These are phyloP conservation scores for Glaucopsyche alexis DNA, from an alignment of 2,888 invertebrate species.

Conservation along the genomic window DNA sequence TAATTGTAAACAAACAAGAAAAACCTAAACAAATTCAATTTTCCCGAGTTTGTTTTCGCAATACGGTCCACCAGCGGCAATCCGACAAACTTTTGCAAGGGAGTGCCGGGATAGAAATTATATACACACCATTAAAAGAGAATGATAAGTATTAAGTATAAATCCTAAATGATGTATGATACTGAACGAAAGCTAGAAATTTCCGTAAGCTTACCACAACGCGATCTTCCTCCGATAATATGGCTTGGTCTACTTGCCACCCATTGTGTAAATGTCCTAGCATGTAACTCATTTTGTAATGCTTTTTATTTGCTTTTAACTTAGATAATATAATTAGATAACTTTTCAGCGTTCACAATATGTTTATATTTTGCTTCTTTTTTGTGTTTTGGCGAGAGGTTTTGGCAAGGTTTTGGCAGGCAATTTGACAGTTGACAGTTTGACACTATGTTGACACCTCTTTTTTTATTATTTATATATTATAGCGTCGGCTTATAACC, in stretches of 20 bases:
- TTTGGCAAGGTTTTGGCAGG: too few relatives aligned
- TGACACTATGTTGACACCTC: too few relatives aligned
- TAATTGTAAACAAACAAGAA: too few relatives aligned
- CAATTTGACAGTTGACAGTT: too few relatives aligned
- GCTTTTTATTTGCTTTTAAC: not conserved
- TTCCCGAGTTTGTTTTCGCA: too few relatives aligned
- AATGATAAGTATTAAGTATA: not conserved
- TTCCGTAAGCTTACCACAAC: slow-evolving; percentile 88
- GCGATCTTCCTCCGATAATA: slow-evolving; percentile 98
- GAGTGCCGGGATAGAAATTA: too few relatives aligned
- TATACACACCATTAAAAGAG: not conserved
- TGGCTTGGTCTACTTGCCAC: slow-evolving; percentile 99
- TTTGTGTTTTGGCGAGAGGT: too few relatives aligned
- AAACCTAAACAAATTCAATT: too few relatives aligned
- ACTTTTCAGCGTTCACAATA: not conserved
- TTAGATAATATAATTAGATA: not conserved
- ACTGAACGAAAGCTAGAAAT: slow-evolving; percentile 22
- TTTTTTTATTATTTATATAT: too few relatives aligned
- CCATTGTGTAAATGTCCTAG: slow-evolving; percentile 99
- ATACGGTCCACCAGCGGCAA: too few relatives aligned
- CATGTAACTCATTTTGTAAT: slow-evolving; percentile 97
- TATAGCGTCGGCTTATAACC: too few relatives aligned
- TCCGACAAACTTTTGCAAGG: too few relatives aligned
- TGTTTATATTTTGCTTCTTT: not conserved
- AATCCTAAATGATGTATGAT: not conserved